phyloP scores from a whole-genome alignment of 2,113 vertebrate species.

The Oryzias melastigma region DNA sequence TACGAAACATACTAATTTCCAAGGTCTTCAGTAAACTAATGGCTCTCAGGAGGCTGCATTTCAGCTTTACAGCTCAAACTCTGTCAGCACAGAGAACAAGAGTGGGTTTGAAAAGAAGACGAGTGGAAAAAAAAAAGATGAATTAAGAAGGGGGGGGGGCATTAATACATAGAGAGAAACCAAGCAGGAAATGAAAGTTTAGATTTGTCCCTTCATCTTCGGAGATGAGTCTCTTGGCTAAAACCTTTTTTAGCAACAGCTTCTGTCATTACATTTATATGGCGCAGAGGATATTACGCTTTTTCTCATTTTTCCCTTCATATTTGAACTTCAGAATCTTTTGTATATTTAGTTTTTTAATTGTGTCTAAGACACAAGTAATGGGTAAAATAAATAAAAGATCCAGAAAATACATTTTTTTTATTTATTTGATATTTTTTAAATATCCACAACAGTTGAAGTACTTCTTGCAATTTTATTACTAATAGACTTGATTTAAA shows the following conservation, averaged over 20 bases:
- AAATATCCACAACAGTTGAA: too few relatives aligned
- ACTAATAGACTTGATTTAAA: too few relatives aligned
- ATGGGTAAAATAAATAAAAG: too few relatives aligned
- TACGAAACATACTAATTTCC: slow-evolving; percentile 55
- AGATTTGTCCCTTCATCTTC: slow-evolving; percentile 36
- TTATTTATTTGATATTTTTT: too few relatives aligned
- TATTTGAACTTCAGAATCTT: neutral
- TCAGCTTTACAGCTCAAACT: slow-evolving; percentile 47
- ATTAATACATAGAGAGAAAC: slow-evolving; percentile 49
- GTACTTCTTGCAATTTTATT: too few relatives aligned
- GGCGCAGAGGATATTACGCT: slow-evolving; percentile 2
- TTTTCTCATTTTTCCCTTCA: slow-evolving; percentile 10
- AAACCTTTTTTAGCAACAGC: slow-evolving; percentile 25
- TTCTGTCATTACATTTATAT: slow-evolving; percentile 35
- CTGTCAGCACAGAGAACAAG: slow-evolving; percentile 36
- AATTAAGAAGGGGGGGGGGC: slow-evolving; percentile 30
- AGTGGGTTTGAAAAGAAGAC: slow-evolving; percentile 8
- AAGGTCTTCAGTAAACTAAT: slow-evolving; percentile 59
- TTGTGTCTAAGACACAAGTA: too few relatives aligned
- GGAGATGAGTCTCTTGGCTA: slow-evolving; percentile 27
- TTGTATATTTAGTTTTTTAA: too few relatives aligned
- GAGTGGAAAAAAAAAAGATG: slow-evolving; percentile 2
- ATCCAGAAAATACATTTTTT: too few relatives aligned
- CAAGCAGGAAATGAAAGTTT: slow-evolving; percentile 59
- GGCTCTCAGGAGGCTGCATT: slow-evolving; percentile 46